Conservation (phyloP, 2,113 vertebrate species). For the Dicrurus megarhynchus region DNA sequence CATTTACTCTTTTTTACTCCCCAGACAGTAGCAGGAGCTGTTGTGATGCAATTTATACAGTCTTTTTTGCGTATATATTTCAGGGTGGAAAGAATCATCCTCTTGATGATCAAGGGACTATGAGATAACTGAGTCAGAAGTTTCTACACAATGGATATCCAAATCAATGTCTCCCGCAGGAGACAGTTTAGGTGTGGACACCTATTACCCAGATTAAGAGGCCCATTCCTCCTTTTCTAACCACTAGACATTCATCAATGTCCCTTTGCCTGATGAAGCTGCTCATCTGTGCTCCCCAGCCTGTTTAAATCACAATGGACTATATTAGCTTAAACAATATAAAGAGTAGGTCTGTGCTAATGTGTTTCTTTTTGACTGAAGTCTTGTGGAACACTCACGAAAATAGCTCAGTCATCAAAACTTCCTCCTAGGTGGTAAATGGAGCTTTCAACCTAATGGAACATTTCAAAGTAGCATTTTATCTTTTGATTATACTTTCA, state of each 20-base stretch:
- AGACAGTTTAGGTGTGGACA: background rate
- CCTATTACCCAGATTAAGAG: background rate
- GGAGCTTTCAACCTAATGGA: background rate
- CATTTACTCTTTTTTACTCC: background rate
- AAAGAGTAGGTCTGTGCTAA: background rate
- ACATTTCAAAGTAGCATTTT: background rate
- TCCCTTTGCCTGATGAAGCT: accelerated
- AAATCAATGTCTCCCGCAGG: background rate
- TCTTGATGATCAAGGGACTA: background rate
- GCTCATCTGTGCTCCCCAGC: background rate
- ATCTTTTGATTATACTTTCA: background rate
- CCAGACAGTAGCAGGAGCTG: background rate
- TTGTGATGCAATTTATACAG: background rate
- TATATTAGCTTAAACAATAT: background rate
- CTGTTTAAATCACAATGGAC: background rate
- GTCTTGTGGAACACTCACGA: accelerated
- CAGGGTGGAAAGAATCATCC: background rate
- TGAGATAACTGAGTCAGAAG: background rate
- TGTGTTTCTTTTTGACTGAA: background rate
- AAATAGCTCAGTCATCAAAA: background rate
- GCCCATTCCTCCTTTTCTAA: background rate
- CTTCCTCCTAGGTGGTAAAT: background rate
- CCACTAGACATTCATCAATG: background rate
- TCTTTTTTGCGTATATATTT: background rate
- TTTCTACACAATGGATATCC: background rate